A percentile compares a stretch with the other conserved stretches of the same genome.
Evolutionary conservation across 2,113 vertebrate genomes (phyloP).

Genomic region (Psittacara wagleri): DNA sequence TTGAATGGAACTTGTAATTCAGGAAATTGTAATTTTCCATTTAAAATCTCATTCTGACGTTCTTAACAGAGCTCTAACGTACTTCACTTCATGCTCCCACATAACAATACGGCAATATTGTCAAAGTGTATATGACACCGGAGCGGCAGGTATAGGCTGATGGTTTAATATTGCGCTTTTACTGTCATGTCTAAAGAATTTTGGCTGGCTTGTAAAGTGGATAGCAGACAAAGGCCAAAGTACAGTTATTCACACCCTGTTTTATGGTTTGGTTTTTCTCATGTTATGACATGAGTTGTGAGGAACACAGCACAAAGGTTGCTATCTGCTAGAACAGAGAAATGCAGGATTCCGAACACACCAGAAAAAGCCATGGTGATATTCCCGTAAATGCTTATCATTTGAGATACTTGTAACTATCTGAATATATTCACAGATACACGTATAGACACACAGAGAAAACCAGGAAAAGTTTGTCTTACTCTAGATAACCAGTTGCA

Average conservation of each 20-base stretch:
- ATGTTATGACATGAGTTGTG: conserved; percentile 16
- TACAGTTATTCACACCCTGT: conserved; percentile 38
- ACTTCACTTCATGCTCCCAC: background rate
- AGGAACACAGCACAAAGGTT: background rate
- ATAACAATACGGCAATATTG: background rate
- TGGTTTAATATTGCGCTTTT: background rate
- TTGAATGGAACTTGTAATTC: background rate
- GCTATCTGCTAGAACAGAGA: background rate
- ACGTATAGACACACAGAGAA: background rate
- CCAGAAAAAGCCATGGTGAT: background rate
- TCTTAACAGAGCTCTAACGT: background rate
- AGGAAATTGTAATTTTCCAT: background rate
- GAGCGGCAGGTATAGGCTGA: background rate
- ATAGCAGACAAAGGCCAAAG: conserved; percentile 15
- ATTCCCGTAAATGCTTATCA: background rate
- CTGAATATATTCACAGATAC: background rate
- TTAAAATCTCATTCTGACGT: background rate
- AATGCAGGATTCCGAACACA: background rate
- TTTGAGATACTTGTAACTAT: background rate
- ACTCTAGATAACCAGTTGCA: background rate
- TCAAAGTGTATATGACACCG: background rate
- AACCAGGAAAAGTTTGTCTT: background rate
- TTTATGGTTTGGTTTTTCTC: conserved; percentile 47
- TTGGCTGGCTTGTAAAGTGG: conserved; percentile 16
- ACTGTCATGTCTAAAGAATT: conserved; percentile 20